phyloP scores from a whole-genome alignment of 64 coral and sea anemone genomes.

The Pachyseris speciosa region DNA sequence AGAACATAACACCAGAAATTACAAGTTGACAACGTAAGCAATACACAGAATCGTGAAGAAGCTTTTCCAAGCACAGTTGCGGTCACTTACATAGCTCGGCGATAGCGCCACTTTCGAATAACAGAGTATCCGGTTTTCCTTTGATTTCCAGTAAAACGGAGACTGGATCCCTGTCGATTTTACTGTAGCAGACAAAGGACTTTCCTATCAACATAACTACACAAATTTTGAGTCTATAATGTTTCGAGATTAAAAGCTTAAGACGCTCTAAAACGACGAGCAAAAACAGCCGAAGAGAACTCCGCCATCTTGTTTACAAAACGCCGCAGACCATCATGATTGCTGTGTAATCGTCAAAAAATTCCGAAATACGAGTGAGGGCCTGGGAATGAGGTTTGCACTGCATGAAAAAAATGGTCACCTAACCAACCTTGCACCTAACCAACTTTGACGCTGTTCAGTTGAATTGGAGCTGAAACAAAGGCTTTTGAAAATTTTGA shows the following conservation, averaged over 20 bases:
- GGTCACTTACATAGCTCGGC: conserved; percentile 84
- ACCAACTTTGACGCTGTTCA: no score
- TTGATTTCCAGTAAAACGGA: conserved; percentile 88
- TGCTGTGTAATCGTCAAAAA: no score
- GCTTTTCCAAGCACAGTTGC: not conserved
- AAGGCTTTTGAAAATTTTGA: no score
- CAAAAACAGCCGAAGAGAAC: not conserved
- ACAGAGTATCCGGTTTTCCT: conserved; percentile 60
- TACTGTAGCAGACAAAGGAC: conserved; percentile 81
- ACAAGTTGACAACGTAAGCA: no score
- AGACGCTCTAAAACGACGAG: not conserved
- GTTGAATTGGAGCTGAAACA: no score
- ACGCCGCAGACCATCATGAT: conserved; percentile 20
- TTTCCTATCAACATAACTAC: conserved; percentile 75
- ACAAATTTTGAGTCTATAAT: not conserved
- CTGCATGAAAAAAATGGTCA: no score
- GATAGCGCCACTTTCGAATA: conserved; percentile 87
- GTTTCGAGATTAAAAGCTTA: no score
- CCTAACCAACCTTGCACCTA: no score
- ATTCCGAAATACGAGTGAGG: no score
- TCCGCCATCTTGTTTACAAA: conserved; percentile 47
- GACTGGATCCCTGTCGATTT: conserved; percentile 78
- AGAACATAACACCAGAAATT: no score
- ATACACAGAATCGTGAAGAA: not conserved
- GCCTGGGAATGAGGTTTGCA: no score